Evolutionary conservation across 2,888 invertebrate species (phyloP).

Genomic region (Campoletis raptor): DNA sequence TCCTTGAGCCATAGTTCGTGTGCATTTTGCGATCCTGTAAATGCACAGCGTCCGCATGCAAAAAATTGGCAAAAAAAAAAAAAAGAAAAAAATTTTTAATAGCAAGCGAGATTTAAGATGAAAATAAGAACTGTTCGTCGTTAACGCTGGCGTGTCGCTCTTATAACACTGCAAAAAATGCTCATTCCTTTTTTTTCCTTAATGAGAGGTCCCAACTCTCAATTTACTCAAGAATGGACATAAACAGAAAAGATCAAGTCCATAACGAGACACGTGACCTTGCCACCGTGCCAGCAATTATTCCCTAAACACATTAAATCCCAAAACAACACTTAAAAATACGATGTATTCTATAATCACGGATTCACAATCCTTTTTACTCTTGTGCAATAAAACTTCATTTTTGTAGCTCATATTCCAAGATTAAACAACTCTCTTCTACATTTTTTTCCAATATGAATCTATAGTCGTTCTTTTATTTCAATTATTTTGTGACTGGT

Average conservation of each 20-base stretch:
- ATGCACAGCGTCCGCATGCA: neutral
- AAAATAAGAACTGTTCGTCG: constrained; percentile 17
- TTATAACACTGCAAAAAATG: neutral
- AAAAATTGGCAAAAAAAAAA: neutral
- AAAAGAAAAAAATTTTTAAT: neutral
- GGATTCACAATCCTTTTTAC: neutral
- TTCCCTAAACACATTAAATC: neutral
- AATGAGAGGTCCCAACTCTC: constrained; percentile 15
- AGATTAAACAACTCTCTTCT: neutral
- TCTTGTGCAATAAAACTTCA: neutral
- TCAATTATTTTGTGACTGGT: neutral
- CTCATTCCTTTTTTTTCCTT: neutral
- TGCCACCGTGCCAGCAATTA: neutral
- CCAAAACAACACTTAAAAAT: neutral
- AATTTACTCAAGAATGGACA: neutral
- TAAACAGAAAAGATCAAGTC: neutral
- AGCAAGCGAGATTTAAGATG: neutral
- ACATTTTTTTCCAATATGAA: neutral
- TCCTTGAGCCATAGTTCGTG: constrained; percentile 24
- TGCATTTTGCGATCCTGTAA: constrained; percentile 19
- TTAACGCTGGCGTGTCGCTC: constrained; percentile 26
- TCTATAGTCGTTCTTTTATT: neutral
- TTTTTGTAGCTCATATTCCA: neutral
- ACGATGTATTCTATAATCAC: neutral
- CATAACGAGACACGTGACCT: constrained; percentile 33